Conservation (phyloP, 2,797 vertebrate species). For the Anguilla marmorata region DNA sequence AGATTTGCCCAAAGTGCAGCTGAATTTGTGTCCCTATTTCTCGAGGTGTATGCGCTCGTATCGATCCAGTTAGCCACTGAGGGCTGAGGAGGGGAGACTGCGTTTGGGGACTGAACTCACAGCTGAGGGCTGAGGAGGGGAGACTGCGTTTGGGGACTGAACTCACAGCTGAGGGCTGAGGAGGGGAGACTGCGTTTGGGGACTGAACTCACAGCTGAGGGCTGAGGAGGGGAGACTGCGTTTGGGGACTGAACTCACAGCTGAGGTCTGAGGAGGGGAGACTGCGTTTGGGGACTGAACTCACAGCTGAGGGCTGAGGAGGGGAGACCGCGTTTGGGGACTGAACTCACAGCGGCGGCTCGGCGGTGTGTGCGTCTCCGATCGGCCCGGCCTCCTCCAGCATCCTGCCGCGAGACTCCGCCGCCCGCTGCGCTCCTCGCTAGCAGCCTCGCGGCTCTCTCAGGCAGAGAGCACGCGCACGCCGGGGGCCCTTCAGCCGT, state of each 20-base stretch:
- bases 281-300: no score
- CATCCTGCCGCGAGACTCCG: conserved; percentile 4
- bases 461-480: background rate
- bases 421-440: background rate
- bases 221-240: background rate
- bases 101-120: background rate
- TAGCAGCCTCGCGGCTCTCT: background rate
- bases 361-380: background rate
- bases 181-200: background rate
- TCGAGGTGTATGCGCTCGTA: background rate
- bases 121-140: background rate
- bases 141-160: background rate
- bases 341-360: background rate
- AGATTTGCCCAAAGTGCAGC: background rate
- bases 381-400: background rate
- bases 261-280: no score
- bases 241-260: no score
- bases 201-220: background rate
- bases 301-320: no score
- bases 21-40: background rate
- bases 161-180: background rate
- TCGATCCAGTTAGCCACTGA: background rate
- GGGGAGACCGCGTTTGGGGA: no score
- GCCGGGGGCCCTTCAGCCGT: no score
- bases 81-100: background rate